Base-by-base conservation (phyloP, 2,888 invertebrate species). In the Rhopalosiphum nymphaeae region DNA sequence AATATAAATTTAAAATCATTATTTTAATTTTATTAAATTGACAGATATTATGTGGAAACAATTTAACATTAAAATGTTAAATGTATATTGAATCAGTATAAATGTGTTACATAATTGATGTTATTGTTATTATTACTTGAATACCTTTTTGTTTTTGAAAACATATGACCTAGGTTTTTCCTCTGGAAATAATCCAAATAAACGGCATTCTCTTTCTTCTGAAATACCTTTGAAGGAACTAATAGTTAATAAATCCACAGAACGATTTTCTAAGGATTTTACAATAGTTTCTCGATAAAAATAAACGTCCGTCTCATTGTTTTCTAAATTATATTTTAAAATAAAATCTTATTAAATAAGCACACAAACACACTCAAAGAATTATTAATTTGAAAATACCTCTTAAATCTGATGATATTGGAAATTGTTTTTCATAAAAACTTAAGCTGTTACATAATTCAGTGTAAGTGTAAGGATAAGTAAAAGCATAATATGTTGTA, bases 401-500 rank as follows among this genome's bases (percentile, higher is more conserved):
- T 91, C 87, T 94, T 91, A 91, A 67, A 91, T 91, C 67, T 91
- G 91, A 61, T 13, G 90, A 84, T 61, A 94, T 25, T 61, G 94
- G 91, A 95, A 67, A 94, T 67, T 91, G 94, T 87, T 94, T 94
- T 86, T 94, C 94, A 91, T 91, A 91, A 67, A 91, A 90, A 94
- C 96, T 97, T 53, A 98, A 96, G 95, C 97, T 97, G 95, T 97
- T 97, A 96, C 98, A 98, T 92, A 98, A 96, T 95, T 99, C 98
- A 0, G 97, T 97, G 95, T 98, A 98, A 0, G 98, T 97, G 96
- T 97, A 98, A 3, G 99, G 99, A 96, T 98, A 99, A 13, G 98
- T 98, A 96, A 99, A 99, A 0, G 98, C 98, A 96, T 98, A 98
- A 96, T 98, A 98, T 16, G 97, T 97, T 10, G 97, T 97, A 44